Percentiles rank a stretch among this genome's conserved stretches.
Conservation (phyloP, 2,888 invertebrate species). For the Melanotus villosus region DNA sequence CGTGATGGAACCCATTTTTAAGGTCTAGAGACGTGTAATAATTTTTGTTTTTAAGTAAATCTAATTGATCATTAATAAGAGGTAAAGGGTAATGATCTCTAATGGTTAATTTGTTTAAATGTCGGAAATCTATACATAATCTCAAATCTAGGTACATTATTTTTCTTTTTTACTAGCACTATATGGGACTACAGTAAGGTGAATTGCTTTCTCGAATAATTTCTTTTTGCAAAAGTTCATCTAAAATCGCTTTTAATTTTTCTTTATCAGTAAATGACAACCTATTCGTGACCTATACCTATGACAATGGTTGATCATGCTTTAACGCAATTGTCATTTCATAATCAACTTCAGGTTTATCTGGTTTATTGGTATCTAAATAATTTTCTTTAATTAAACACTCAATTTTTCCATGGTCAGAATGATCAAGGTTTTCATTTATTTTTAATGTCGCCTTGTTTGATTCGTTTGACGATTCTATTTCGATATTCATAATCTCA, state of each 20-base stretch:
- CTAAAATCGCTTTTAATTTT: constrained; percentile 43
- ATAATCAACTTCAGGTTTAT: background rate
- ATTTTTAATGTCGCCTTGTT: background rate
- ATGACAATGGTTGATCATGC: constrained; percentile 28
- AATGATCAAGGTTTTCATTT: background rate
- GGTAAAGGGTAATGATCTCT: constrained; percentile 52
- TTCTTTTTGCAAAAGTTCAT: constrained; percentile 41
- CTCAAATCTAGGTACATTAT: constrained; percentile 51
- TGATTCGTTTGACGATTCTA: too few species aligned
- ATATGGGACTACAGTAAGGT: constrained; percentile 51
- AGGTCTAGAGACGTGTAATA: constrained; percentile 57
- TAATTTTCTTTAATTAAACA: background rate
- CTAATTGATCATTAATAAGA: constrained; percentile 55
- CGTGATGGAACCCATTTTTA: constrained; percentile 57
- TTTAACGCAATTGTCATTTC: constrained; percentile 20
- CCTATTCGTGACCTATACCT: constrained; percentile 43
- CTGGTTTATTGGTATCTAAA: background rate
- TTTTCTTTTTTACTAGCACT: constrained; percentile 53
- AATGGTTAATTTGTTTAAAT: constrained; percentile 53
- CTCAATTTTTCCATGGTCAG: background rate
- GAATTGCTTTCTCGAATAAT: constrained; percentile 59
- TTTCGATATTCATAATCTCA: too few species aligned
- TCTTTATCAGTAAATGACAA: too few species aligned
- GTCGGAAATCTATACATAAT: constrained; percentile 55
- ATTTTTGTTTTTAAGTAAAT: constrained; percentile 52